A percentile compares a stretch with the other conserved stretches of the same genome.
phyloP scores from a whole-genome alignment of 2,888 invertebrate species.

The Ectemnius continuus region DNA sequence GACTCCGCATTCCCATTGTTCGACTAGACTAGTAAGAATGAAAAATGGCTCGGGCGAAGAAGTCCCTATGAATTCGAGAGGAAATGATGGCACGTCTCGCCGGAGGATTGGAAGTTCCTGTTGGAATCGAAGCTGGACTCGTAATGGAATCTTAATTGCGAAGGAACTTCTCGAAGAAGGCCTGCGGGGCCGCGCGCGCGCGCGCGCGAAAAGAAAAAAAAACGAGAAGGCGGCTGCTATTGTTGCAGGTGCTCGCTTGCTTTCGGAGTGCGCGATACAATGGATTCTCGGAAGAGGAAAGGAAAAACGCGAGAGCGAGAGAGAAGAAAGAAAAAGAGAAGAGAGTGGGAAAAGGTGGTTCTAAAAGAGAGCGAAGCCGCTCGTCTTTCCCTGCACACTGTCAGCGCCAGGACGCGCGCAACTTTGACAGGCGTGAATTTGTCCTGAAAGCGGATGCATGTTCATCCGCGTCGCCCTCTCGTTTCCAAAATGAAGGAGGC shows the following conservation, averaged over 20 bases:
- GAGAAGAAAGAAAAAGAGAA: neutral
- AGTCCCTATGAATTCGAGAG: too few species aligned
- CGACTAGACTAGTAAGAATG: too few species aligned
- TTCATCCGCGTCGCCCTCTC: neutral
- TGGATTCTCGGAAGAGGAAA: neutral
- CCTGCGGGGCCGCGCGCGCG: neutral
- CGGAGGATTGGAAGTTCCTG: too few species aligned
- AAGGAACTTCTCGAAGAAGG: too few species aligned
- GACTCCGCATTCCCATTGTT: too few species aligned
- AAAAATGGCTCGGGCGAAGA: too few species aligned
- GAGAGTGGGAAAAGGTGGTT: neutral
- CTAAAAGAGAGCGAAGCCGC: neutral
- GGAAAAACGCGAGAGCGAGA: neutral
- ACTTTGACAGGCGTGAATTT: constrained; percentile 15
- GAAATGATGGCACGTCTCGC: too few species aligned
- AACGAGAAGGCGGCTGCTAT: neutral
- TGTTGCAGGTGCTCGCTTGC: neutral
- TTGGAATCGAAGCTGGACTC: too few species aligned
- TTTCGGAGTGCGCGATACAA: neutral
- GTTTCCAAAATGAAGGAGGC: too few species aligned
- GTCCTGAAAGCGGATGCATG: constrained; percentile 3
- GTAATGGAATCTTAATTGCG: too few species aligned
- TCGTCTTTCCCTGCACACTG: constrained; percentile 11
- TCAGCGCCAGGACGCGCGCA: constrained; percentile 10
- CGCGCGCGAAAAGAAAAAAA: too few species aligned